phyloP scores from a whole-genome alignment of 1,140 invertebrate genomes.

The Eumaeus atala region DNA sequence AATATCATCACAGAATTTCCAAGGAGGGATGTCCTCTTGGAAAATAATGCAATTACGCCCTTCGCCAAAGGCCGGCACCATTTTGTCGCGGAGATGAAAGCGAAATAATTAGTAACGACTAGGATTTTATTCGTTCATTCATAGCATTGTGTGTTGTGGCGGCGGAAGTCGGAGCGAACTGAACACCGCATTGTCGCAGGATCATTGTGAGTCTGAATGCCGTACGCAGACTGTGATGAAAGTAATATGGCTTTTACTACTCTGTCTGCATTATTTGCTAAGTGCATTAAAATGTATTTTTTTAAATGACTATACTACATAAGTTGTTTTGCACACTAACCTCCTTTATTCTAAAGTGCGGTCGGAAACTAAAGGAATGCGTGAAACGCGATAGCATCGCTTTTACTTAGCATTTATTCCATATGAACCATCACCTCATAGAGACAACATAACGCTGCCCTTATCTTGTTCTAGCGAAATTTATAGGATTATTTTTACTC shows the following conservation, averaged over 20 bases:
- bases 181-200: slow-evolving; percentile 27
- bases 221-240: slow-evolving; percentile 4
- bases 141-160: slow-evolving; percentile 29
- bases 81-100: slow-evolving; percentile 20
- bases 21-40: slow-evolving; percentile 23
- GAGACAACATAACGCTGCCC: no score
- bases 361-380: no score
- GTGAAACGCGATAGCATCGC: no score
- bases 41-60: slow-evolving; percentile 35
- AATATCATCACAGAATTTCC: background rate
- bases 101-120: slow-evolving; percentile 43
- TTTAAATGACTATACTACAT: no score
- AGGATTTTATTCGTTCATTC: slow-evolving; percentile 33
- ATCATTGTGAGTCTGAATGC: slow-evolving; percentile 21
- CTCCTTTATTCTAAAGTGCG: no score
- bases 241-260: slow-evolving; percentile 9
- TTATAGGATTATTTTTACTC: no score
- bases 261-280: background rate
- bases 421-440: no score
- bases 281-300: no score
- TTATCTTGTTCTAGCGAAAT: no score
- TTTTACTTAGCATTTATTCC: no score
- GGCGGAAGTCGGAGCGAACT: slow-evolving; percentile 21
- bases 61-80: slow-evolving; percentile 24
- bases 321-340: no score